Conservation (phyloP, 2,113 vertebrate genomes). For the Oncorhynchus clarkii region DNA sequence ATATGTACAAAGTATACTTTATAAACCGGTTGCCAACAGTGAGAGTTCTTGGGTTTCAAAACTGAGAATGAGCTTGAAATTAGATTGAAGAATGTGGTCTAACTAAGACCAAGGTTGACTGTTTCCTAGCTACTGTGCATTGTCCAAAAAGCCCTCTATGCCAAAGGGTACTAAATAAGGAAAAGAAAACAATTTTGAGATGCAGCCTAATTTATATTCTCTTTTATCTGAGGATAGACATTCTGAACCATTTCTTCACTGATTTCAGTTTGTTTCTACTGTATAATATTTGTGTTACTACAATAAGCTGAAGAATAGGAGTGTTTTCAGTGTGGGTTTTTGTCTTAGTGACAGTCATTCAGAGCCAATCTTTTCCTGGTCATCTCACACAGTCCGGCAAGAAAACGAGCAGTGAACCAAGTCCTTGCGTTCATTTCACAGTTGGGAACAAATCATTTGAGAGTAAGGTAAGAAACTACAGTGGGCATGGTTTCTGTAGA, state of each 20-base stretch:
- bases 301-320: background rate
- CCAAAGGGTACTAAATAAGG: background rate
- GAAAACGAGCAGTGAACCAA: slow-evolving; percentile 91
- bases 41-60: slow-evolving; percentile 45
- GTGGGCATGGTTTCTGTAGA: background rate
- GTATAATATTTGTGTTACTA: background rate
- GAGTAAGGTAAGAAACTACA: slow-evolving; percentile 83
- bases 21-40: slow-evolving; percentile 39
- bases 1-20: slow-evolving; percentile 22
- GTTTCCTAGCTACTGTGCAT: background rate
- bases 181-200: too few species aligned
- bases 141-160: background rate
- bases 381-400: slow-evolving; percentile 79
- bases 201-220: too few species aligned
- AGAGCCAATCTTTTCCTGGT: slow-evolving; percentile 18
- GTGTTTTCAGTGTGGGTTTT: slow-evolving; percentile 8
- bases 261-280: background rate
- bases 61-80: slow-evolving; percentile 6
- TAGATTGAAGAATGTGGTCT: too few species aligned
- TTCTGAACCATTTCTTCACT: background rate
- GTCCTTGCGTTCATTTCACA: slow-evolving; percentile 86
- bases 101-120: background rate
- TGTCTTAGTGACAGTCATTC: slow-evolving; percentile 2
- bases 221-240: too few species aligned
- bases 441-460: slow-evolving; percentile 88